Conservation (phyloP, 2,797 vertebrate species). For the Gallinago stenura region DNA sequence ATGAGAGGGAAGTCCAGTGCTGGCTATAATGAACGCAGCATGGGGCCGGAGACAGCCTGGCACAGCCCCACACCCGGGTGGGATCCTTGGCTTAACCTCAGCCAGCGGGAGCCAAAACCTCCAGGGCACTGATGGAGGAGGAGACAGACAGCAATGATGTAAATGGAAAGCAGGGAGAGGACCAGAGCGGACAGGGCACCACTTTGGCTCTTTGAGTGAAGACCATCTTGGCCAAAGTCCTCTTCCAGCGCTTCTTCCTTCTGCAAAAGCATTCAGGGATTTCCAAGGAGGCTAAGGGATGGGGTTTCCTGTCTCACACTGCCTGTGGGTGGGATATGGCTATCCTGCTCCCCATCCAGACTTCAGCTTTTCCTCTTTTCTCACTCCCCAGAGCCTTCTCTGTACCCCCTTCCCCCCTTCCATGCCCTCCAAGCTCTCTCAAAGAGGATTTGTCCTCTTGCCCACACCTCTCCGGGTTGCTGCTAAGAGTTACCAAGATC, state of each 20-base stretch:
- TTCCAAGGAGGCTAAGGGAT: background rate
- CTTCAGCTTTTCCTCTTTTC: background rate
- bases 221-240: background rate
- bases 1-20: background rate
- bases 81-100: background rate
- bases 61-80: accelerated
- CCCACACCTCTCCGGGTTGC: background rate
- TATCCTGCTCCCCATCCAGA: background rate
- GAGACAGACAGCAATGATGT: background rate
- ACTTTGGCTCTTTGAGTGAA: accelerated
- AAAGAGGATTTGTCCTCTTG: background rate
- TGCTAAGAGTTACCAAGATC: background rate
- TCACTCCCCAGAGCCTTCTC: background rate
- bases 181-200: background rate
- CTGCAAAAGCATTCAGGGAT: background rate
- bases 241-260: background rate
- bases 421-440: background rate
- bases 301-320: accelerated
- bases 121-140: background rate
- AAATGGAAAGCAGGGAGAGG: background rate
- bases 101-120: background rate
- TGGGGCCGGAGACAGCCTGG: background rate
- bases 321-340: background rate
- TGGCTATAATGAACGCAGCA: background rate
- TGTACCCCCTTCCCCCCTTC: background rate